Evolutionary conservation across 2,888 invertebrate species (phyloP), one percentile per base, ranked within the genome.

Genomic region (Dysmachus trigonus): DNA sequence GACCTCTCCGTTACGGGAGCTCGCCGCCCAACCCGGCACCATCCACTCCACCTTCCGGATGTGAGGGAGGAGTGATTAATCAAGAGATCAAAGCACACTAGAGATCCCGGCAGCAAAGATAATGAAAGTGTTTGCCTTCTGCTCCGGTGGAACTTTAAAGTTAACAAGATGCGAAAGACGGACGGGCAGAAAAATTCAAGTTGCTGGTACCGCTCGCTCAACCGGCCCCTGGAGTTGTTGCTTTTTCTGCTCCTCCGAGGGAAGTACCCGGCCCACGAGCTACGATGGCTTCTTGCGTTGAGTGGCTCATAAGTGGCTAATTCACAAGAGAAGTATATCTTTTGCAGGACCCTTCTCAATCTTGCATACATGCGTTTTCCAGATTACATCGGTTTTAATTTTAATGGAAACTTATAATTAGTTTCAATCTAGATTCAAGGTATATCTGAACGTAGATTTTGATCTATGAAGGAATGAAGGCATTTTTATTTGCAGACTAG

Each of bases 11-110:
- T 22, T 22, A 62, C 62, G 8, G 27, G 47, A 47, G n/a, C 13
- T 27, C 62, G 27, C 27, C 18, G 33, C 51, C 18, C 15, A 53
- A 1, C 30, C 15, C 53, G n/a, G 10, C 27, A 13, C 51, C 1
- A 72, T 31, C 79, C 51, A 7, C 10, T 53, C 51, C 31, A 15
- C 18, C 77, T 35, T 2, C 47, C 47, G 27, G 41, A 82, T 33
- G 53, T 18, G 71, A 22, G 27, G 27, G 13, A 82, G 71, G 74
- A 33, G 74, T 74, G 82, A 86, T 86, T 86, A 86, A 86, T 86
- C 86, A 86, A 47, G 47, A 86, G 86, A 86, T 86, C 86, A 86
- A 86, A 86, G 86, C 81, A 31, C 35, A 33, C 47, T 10, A 22
- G 15, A 83, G 15, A 83, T 83, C 31, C 83, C 18, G 71, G 77